A percentile compares a stretch with the other conserved stretches of the same genome.
Conservation (phyloP, 2,888 invertebrate genomes). For the Tolmerus cingulatus region DNA sequence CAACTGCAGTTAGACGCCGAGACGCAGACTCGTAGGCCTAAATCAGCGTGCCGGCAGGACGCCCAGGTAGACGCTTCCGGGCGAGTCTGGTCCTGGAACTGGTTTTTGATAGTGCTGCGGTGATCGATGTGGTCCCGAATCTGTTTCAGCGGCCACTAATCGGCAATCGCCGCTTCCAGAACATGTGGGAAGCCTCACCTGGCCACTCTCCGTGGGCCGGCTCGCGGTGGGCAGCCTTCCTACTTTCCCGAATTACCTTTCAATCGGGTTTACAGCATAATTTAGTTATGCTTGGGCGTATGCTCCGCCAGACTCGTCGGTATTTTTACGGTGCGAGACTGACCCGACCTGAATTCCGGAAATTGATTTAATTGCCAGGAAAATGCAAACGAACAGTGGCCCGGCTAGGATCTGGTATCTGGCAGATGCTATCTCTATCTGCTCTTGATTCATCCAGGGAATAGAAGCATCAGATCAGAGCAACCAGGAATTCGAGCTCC, state of each 20-base stretch:
- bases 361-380: not conserved
- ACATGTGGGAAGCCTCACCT: conserved; percentile 8
- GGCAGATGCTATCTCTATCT: not conserved
- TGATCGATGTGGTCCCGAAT: not conserved
- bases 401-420: not conserved
- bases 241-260: not conserved
- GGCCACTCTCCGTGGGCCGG: not conserved
- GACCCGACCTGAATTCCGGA: not conserved
- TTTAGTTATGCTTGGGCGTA: not conserved
- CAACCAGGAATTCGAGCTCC: not conserved
- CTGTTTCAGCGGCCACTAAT: not conserved
- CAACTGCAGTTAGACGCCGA: not conserved
- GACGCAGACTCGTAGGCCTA: not conserved
- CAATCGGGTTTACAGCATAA: not conserved
- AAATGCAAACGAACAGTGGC: not conserved
- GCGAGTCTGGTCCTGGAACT: not conserved
- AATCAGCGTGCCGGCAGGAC: not conserved
- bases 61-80: conserved; percentile 1
- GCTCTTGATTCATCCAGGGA: not conserved
- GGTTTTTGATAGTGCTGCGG: not conserved
- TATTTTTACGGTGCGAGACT: not conserved
- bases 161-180: not conserved
- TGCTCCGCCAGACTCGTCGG: not conserved
- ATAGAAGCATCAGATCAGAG: not conserved
- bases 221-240: not conserved